phyloP scores from a whole-genome alignment of 2,113 vertebrate genomes.

The Podarcis cretensis region DNA sequence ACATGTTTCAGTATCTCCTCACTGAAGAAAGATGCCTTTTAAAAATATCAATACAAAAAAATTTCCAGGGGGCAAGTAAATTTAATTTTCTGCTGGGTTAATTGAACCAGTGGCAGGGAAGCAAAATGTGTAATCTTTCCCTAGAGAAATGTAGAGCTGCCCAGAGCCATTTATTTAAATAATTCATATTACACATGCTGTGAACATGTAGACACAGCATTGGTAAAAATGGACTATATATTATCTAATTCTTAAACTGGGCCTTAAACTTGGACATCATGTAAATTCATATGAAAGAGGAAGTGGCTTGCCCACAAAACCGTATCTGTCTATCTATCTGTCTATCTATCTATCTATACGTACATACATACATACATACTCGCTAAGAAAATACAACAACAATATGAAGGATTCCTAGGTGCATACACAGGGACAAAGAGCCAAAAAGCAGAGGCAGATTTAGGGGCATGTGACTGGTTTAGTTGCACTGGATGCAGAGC shows the following conservation, averaged over 20 bases:
- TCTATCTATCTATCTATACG: accelerated
- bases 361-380: neutral
- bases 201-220: neutral
- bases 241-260: neutral
- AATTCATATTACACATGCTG: constrained; percentile 7
- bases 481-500: too few species aligned
- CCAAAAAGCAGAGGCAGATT: too few species aligned
- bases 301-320: neutral
- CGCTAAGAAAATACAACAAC: neutral
- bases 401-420: neutral
- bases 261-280: neutral
- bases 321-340: neutral
- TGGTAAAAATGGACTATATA: neutral
- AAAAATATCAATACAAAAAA: constrained; percentile 59
- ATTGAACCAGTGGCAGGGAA: constrained; percentile 56
- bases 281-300: neutral
- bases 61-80: constrained; percentile 63
- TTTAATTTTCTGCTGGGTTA: constrained; percentile 65
- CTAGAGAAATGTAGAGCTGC: constrained; percentile 46
- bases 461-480: too few species aligned
- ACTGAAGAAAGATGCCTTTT: constrained; percentile 57
- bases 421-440: neutral
- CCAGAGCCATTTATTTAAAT: constrained; percentile 1
- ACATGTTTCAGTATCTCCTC: constrained; percentile 22
- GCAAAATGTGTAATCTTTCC: constrained; percentile 42